Evolutionary conservation across 2,888 invertebrate species (phyloP).

Genomic region (Cephus pulcher): DNA sequence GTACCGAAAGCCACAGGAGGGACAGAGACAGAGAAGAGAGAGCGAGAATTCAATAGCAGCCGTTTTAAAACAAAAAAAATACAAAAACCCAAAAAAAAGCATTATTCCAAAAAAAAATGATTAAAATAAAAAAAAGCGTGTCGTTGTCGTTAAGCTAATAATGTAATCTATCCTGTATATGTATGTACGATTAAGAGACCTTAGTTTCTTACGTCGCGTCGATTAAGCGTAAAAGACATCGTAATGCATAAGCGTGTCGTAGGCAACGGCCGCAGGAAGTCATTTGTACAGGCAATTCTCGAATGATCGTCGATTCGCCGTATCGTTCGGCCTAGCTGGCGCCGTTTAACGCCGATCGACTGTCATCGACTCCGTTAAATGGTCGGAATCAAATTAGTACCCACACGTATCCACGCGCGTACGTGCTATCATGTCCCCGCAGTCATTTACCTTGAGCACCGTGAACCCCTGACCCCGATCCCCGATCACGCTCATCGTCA

Average conservation of each 20-base stretch:
- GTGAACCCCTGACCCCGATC: background rate
- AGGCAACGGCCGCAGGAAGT: background rate
- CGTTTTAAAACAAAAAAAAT: background rate
- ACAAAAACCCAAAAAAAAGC: background rate
- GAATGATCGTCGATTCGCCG: background rate
- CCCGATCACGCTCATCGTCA: background rate
- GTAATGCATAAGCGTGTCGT: background rate
- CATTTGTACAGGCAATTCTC: background rate
- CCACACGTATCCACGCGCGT: background rate
- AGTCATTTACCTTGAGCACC: background rate
- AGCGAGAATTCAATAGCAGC: background rate
- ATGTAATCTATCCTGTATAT: background rate
- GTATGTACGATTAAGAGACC: background rate
- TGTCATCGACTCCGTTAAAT: background rate
- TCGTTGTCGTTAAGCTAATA: background rate
- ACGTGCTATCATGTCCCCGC: background rate
- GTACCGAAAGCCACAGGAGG: background rate
- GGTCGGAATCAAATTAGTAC: background rate
- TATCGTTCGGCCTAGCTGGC: background rate
- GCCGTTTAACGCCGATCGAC: background rate
- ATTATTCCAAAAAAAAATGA: background rate
- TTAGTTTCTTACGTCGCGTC: background rate
- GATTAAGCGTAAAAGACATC: background rate
- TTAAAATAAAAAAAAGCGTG: background rate
- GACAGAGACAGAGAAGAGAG: background rate